Evolutionary conservation across 1,140 invertebrate species (phyloP).

Genomic region (Charaxes varanes): DNA sequence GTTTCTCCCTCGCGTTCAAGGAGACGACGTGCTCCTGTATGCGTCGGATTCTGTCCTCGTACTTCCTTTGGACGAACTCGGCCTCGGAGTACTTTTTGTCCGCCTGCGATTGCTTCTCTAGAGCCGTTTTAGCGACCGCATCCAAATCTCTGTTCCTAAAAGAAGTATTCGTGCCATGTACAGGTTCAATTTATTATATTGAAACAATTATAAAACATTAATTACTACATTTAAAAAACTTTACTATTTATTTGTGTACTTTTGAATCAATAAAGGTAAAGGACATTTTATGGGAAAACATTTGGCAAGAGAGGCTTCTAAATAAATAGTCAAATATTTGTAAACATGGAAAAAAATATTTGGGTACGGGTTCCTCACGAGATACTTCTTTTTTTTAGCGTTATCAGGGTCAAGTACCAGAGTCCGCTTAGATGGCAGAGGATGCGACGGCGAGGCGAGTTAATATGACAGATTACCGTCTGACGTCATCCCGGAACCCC

Average conservation of each 20-base stretch:
- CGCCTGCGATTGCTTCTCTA: conserved; percentile 63
- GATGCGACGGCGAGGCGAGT: too few relatives aligned
- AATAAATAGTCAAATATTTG: background rate
- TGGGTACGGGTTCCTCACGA: too few relatives aligned
- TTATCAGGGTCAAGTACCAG: too few relatives aligned
- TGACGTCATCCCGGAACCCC: too few relatives aligned
- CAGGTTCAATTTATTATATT: too few relatives aligned
- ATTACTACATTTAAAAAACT: too few relatives aligned
- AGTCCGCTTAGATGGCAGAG: too few relatives aligned
- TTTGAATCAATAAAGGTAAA: background rate
- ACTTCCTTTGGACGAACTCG: conserved; percentile 56
- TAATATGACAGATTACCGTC: too few relatives aligned
- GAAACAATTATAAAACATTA: too few relatives aligned
- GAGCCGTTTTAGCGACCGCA: conserved; percentile 53
- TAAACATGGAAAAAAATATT: background rate
- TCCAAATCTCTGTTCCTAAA: conserved; percentile 64
- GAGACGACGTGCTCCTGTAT: conserved; percentile 68
- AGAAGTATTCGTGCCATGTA: too few relatives aligned
- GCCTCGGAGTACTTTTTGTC: conserved; percentile 66
- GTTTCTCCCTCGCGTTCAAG: conserved; percentile 62
- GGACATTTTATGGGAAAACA: background rate
- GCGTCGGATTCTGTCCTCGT: conserved; percentile 62
- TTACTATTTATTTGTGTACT: too few relatives aligned
- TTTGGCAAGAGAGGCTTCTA: background rate
- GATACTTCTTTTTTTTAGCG: too few relatives aligned